phyloP scores from a whole-genome alignment of 1,140 invertebrate genomes.

The Ceratosolen fusciceps region DNA sequence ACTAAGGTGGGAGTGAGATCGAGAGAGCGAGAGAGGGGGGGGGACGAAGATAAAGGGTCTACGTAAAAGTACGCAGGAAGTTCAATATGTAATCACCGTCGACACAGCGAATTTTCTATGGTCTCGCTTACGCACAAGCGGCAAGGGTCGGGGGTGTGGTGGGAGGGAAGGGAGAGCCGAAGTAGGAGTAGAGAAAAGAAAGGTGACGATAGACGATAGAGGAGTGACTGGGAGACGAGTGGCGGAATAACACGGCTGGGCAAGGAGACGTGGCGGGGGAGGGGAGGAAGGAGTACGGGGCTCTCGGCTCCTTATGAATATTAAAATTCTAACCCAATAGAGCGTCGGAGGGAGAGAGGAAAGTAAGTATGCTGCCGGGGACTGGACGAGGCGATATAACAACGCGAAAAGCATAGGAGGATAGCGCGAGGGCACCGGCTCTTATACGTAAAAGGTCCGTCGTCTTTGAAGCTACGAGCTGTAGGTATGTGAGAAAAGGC shows the following conservation, averaged over 20 bases:
- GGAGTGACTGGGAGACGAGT: too few relatives aligned
- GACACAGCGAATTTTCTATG: slow-evolving; percentile 41
- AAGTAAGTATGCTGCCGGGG: too few relatives aligned
- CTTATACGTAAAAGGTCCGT: slow-evolving; percentile 22
- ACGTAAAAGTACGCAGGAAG: not conserved
- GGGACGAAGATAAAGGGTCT: slow-evolving; percentile 9
- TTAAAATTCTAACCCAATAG: slow-evolving; percentile 39
- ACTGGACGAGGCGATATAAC: not conserved
- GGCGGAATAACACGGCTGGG: not conserved
- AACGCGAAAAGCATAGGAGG: not conserved
- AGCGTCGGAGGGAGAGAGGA: too few relatives aligned
- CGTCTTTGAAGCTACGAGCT: slow-evolving; percentile 28
- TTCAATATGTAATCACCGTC: slow-evolving; percentile 41
- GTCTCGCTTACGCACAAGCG: not conserved
- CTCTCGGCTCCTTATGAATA: slow-evolving; percentile 38
- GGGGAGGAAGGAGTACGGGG: not conserved
- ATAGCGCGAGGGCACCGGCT: not conserved
- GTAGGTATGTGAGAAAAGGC: not conserved
- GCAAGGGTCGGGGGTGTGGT: not conserved
- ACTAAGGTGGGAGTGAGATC: not conserved
- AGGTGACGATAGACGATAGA: too few relatives aligned
- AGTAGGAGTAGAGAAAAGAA: too few relatives aligned
- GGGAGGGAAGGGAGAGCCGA: not conserved
- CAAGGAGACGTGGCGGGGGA: not conserved
- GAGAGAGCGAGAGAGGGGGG: not conserved